A percentile compares a stretch with the other conserved stretches of the same genome.
Evolutionary conservation across 1,140 invertebrate genomes (phyloP).

Genomic region (Papilio xuthus): DNA sequence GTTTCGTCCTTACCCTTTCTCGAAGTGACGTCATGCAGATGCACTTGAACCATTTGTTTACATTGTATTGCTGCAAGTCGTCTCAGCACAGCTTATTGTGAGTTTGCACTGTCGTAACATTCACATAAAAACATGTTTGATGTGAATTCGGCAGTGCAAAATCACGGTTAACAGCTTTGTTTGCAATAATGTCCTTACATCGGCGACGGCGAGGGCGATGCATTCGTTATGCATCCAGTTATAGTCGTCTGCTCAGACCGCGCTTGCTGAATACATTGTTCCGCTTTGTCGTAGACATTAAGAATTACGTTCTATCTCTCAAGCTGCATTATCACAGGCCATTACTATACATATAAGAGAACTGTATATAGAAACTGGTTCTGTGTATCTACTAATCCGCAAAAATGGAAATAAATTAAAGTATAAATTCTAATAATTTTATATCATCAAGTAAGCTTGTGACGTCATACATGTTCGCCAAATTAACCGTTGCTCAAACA

Average conservation of each 20-base stretch:
- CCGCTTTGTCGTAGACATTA: slow-evolving; percentile 22
- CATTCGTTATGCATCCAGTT: slow-evolving; percentile 14
- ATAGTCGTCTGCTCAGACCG: slow-evolving; percentile 8
- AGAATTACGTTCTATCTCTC: slow-evolving; percentile 4
- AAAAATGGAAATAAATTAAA: too few relatives aligned
- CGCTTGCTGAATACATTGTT: slow-evolving; percentile 19
- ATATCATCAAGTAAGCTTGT: neutral
- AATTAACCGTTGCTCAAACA: slow-evolving; percentile 23
- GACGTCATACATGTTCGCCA: slow-evolving; percentile 4
- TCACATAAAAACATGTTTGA: neutral
- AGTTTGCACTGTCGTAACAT: neutral
- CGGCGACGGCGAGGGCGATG: neutral
- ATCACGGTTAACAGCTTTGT: slow-evolving; percentile 3
- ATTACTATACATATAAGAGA: neutral
- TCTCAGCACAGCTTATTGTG: neutral
- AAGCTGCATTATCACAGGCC: neutral
- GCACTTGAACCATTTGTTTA: neutral
- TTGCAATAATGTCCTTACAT: slow-evolving; percentile 5
- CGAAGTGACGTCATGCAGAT: too few relatives aligned
- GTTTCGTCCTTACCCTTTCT: too few relatives aligned
- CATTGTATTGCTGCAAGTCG: neutral
- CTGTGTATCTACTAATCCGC: too few relatives aligned
- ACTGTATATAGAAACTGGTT: too few relatives aligned
- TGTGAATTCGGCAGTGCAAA: neutral
- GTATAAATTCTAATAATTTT: too few relatives aligned